Conservation (phyloP, 2,113 vertebrate species). For the Platysternon megacephalum region DNA sequence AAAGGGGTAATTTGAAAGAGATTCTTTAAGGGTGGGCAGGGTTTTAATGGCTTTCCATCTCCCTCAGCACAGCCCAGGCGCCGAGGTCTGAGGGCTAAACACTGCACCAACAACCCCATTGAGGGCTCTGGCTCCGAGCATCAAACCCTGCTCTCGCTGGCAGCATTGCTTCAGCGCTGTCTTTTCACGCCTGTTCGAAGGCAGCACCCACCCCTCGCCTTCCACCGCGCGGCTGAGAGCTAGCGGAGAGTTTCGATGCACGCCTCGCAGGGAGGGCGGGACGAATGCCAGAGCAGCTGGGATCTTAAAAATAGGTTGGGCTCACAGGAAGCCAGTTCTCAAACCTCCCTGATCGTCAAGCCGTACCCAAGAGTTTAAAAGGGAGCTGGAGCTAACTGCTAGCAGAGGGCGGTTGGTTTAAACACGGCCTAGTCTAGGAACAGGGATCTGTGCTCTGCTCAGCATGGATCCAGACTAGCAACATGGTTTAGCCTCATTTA, state of each 20-base stretch:
- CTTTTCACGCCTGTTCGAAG: not conserved
- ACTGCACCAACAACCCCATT: accelerated
- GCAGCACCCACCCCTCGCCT: not conserved
- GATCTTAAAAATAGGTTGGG: not conserved
- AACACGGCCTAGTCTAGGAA: not conserved
- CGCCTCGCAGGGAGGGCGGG: not conserved
- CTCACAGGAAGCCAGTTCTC: not conserved
- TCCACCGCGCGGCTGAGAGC: no score
- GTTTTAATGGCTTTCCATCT: not conserved
- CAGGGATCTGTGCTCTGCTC: not conserved
- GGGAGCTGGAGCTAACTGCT: not conserved
- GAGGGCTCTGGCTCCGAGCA: not conserved
- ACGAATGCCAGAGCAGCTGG: not conserved
- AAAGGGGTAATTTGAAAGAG: no score
- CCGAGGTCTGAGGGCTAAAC: not conserved
- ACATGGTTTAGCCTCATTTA: not conserved
- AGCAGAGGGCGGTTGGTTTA: not conserved
- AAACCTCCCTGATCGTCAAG: no score
- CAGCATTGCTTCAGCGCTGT: not conserved
- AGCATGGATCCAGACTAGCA: not conserved
- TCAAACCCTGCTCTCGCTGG: not conserved
- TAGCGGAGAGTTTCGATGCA: no score
- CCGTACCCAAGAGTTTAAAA: no score
- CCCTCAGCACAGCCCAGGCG: not conserved
- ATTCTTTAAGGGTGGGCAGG: not conserved